Base-by-base conservation (phyloP, 2,888 invertebrate species). In the Lucinisca nassula region DNA sequence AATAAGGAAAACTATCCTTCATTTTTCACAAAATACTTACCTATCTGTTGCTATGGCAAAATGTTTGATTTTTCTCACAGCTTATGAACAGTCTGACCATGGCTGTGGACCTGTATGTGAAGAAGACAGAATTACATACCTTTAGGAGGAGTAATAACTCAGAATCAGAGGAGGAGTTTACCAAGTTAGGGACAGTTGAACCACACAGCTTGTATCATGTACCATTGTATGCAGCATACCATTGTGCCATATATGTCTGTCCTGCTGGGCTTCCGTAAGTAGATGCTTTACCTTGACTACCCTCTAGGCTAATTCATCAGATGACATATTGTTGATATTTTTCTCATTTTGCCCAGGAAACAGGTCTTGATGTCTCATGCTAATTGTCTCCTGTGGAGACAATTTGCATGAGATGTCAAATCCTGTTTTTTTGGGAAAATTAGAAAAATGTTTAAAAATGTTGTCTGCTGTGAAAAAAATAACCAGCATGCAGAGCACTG, bases 141-240 rank as follows among this genome's bases (percentile, higher is more conserved):
- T 91, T 92, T 78, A 90, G 85, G 45, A 87, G 89, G 55, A 80
- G 35, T 35, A 89, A 80, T 1, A 87, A 90, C 21, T 70, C 79
- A 21, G 80, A 91, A 27, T 88, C 91, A 32, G 82, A 98, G 94
- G 98, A 98, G 90, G 98, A 98, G 87, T 97, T 97, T 84, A 97
- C 98, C 97, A 97, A 98, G 78, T 97, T 98, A 76, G 97, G 97
- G 0, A 97, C 98, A 35, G 96, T 98, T 30, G 98, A 98, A 82
- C 98, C 98, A 0, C 97, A 98, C 91, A 98, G 98, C 93, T 97
- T 97, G 0, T 98, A 97, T 95, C 97, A 98, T 92, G 97, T 98
- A 37, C 98, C 98, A 0, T 96, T 98, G 61, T 97, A 97, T 93
- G 97, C 98, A 77, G 98, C 98, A 0, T 98, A 98, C 94, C 98